Percentiles rank a stretch among this genome's conserved stretches.
phyloP scores from a whole-genome alignment of 2,797 vertebrate genomes.

The Sphenodon punctatus region DNA sequence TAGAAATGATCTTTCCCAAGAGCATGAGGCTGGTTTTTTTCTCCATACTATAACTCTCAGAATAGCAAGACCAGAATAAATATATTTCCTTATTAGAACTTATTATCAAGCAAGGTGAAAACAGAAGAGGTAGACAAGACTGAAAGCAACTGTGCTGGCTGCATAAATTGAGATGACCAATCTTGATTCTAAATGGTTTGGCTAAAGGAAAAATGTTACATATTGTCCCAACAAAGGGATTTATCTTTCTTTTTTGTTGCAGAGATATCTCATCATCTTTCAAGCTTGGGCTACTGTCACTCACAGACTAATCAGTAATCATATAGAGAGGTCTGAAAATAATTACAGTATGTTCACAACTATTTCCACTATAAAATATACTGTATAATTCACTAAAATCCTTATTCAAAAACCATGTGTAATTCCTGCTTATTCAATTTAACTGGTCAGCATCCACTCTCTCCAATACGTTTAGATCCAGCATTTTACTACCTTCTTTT shows the following conservation, averaged over 20 bases:
- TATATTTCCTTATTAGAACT: not conserved
- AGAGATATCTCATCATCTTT: not conserved
- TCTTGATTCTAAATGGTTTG: not conserved
- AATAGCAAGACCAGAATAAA: not conserved
- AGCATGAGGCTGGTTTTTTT: not conserved
- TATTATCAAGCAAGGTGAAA: conserved; percentile 3
- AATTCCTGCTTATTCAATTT: not conserved
- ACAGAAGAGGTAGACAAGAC: not conserved
- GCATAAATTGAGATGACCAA: not conserved
- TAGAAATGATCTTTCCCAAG: not conserved
- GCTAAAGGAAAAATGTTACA: not conserved
- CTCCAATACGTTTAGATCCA: too few species aligned
- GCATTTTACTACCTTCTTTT: too few species aligned
- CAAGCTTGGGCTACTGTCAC: not conserved
- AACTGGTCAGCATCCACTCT: not conserved
- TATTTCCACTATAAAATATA: not conserved
- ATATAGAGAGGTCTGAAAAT: not conserved
- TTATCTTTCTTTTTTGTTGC: not conserved
- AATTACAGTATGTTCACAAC: not conserved
- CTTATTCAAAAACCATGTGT: not conserved
- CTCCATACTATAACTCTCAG: not conserved
- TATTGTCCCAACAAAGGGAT: not conserved
- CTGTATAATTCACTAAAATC: not conserved
- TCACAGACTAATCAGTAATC: not conserved
- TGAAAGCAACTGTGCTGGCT: not conserved